Conservation (phyloP, 1,140 invertebrate genomes). For the Leptinotarsa lineolata region DNA sequence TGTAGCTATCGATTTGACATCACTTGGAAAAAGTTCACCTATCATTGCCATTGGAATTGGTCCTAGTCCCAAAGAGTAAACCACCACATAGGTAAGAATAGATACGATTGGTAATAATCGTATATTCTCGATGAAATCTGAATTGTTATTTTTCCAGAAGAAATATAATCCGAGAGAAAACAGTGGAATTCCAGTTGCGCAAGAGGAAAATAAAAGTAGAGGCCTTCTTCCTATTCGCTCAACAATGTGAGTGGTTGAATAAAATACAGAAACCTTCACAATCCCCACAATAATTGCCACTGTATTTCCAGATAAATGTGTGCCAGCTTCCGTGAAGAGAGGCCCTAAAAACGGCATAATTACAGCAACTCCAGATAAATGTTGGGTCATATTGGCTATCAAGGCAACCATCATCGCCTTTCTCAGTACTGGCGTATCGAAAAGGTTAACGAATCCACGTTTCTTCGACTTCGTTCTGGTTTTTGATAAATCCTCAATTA, state of each 20-base stretch:
- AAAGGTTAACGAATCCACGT: slow-evolving; percentile 62
- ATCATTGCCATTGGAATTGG: slow-evolving; percentile 85
- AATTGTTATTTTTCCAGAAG: slow-evolving; percentile 59
- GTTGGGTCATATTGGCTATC: slow-evolving; percentile 73
- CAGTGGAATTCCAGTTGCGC: slow-evolving; percentile 63
- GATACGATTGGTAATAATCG: slow-evolving; percentile 68
- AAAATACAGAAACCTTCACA: slow-evolving; percentile 73
- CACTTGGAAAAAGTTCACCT: slow-evolving; percentile 79
- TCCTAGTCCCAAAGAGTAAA: slow-evolving; percentile 76
- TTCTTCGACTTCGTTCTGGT: slow-evolving; percentile 59
- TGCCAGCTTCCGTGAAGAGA: not conserved
- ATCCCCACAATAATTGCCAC: slow-evolving; percentile 81
- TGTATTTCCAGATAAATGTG: slow-evolving; percentile 61
- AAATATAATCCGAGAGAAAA: slow-evolving; percentile 67
- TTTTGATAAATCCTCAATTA: slow-evolving; percentile 59
- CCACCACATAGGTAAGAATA: slow-evolving; percentile 69
- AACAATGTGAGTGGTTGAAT: slow-evolving; percentile 65
- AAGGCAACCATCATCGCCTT: slow-evolving; percentile 72
- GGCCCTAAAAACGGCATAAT: slow-evolving; percentile 13
- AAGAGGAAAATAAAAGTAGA: slow-evolving; percentile 71
- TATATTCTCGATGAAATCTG: slow-evolving; percentile 58
- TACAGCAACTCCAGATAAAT: slow-evolving; percentile 71
- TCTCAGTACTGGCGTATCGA: slow-evolving; percentile 61
- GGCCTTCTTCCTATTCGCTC: slow-evolving; percentile 75
- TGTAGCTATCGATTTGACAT: slow-evolving; percentile 75